A percentile compares a stretch with the other conserved stretches of the same genome.
These are phyloP conservation scores for Theristicus caerulescens DNA, from an alignment of 2,113 vertebrate species.

Conservation along the genomic window DNA sequence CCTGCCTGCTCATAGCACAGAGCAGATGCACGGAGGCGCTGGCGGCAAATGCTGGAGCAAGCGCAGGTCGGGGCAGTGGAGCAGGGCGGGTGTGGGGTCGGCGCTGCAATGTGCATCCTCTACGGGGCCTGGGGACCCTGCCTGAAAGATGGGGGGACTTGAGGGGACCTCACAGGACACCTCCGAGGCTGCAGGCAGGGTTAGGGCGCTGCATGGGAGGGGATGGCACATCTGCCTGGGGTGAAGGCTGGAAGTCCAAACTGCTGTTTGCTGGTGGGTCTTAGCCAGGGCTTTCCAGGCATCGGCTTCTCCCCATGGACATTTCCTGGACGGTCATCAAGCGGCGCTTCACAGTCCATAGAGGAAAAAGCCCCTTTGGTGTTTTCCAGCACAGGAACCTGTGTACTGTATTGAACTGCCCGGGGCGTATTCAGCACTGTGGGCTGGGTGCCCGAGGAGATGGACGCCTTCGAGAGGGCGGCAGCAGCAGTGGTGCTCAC, in stretches of 20 bases:
- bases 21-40: not conserved
- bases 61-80: not conserved
- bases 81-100: rapidly evolving
- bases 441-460: not conserved
- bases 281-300: not conserved
- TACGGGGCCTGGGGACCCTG: not conserved
- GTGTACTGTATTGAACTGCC: not conserved
- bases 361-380: not conserved
- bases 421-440: not conserved
- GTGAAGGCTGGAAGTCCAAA: not conserved
- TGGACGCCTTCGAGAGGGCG: not conserved
- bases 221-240: not conserved
- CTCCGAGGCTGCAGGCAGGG: not conserved
- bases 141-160: rapidly evolving
- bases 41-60: not conserved
- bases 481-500: not conserved
- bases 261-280: not conserved
- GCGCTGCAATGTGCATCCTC: not conserved
- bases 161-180: not conserved
- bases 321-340: not conserved
- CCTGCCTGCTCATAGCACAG: not conserved
- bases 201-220: not conserved
- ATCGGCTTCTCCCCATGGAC: not conserved
- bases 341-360: not conserved
- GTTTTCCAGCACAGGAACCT: not conserved